These are phyloP conservation scores for Himalopsyche phryganea DNA, from an alignment of 1,140 invertebrate species.

Conservation along the genomic window DNA sequence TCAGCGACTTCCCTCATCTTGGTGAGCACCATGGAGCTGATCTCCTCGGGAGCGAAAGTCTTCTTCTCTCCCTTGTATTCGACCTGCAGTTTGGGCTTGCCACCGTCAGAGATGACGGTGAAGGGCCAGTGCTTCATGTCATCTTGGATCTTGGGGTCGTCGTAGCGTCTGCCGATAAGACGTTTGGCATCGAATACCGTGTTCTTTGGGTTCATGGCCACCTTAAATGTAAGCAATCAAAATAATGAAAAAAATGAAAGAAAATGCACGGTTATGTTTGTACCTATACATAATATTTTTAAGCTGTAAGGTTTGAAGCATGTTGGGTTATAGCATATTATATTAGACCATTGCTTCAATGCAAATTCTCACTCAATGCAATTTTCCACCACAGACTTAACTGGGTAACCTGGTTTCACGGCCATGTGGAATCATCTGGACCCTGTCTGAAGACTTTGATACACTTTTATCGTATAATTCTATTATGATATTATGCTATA, in stretches of 20 bases:
- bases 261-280: background rate
- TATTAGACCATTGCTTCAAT: too few species aligned
- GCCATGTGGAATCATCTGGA: too few species aligned
- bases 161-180: constrained; percentile 71
- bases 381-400: too few species aligned
- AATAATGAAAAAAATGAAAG: background rate
- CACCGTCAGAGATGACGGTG: constrained; percentile 61
- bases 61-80: constrained; percentile 75
- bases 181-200: constrained; percentile 84
- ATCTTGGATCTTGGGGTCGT: constrained; percentile 70
- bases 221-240: constrained; percentile 40
- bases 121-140: constrained; percentile 83
- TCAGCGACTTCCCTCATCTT: constrained; percentile 72
- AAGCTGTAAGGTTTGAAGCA: too few species aligned
- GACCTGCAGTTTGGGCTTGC: constrained; percentile 73
- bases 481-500: too few species aligned
- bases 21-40: constrained; percentile 80
- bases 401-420: too few species aligned
- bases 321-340: too few species aligned
- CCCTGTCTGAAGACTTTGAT: too few species aligned
- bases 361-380: too few species aligned
- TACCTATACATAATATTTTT: too few species aligned
- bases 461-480: too few species aligned
- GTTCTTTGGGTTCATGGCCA: constrained; percentile 80
- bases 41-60: constrained; percentile 78